phyloP scores from a whole-genome alignment of 2,888 invertebrate genomes.

The Bruchidius siliquastri region DNA sequence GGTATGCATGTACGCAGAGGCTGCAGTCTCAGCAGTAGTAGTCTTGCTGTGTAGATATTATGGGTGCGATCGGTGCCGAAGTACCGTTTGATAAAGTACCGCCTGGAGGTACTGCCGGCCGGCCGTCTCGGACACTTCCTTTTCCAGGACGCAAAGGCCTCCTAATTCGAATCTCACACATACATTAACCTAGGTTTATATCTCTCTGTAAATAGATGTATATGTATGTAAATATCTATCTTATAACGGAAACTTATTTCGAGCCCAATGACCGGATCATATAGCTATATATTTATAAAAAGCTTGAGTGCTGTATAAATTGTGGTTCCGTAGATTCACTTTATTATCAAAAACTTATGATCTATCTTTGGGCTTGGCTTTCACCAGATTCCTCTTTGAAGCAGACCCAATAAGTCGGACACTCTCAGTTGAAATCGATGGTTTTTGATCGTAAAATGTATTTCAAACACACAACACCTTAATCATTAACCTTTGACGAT shows the following conservation, averaged over 20 bases:
- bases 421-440: too few species aligned
- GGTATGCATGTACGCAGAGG: neutral
- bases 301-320: neutral
- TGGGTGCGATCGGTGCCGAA: constrained; percentile 42
- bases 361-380: too few species aligned
- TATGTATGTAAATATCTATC: neutral
- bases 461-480: too few species aligned
- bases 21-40: constrained; percentile 16
- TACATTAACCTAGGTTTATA: neutral
- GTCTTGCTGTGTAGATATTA: constrained; percentile 24
- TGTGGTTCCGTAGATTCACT: too few species aligned
- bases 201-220: neutral
- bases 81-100: constrained; percentile 48
- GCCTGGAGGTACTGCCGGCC: neutral
- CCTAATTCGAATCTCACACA: neutral
- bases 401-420: too few species aligned
- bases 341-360: too few species aligned
- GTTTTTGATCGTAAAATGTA: too few species aligned
- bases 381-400: too few species aligned
- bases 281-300: neutral
- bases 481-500: too few species aligned
- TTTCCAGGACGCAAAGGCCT: neutral
- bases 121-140: neutral
- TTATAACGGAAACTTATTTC: neutral
- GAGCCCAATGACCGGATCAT: neutral